A percentile compares a stretch with the other conserved stretches of the same genome.
These are phyloP conservation scores for Leuctra nigra DNA, from an alignment of 2,888 invertebrate species.

Conservation along the genomic window DNA sequence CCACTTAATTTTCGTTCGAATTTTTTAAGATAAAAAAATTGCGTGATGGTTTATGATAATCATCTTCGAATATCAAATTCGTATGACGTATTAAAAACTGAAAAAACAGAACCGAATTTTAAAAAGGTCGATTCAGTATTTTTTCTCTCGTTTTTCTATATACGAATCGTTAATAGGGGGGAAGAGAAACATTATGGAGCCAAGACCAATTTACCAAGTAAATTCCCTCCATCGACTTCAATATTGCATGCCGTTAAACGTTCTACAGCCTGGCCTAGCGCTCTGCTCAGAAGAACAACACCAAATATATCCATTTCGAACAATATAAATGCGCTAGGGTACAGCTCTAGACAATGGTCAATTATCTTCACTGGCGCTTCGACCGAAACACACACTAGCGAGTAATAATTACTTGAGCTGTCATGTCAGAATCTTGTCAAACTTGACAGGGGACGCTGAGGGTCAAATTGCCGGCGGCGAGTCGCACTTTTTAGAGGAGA, in stretches of 20 bases:
- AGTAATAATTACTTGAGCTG: conserved; percentile 24
- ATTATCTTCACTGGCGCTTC: conserved; percentile 11
- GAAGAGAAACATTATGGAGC: no score
- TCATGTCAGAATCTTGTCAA: conserved; percentile 25
- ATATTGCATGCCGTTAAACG: conserved; percentile 14
- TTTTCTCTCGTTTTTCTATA: no score
- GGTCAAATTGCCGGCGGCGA: conserved; percentile 26
- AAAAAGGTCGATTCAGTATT: no score
- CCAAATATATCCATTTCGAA: neutral
- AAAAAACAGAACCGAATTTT: no score
- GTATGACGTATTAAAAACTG: neutral
- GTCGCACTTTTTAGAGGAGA: conserved; percentile 19
- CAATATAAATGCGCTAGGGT: no score
- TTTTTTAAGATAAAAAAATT: conserved; percentile 5
- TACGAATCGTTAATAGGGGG: no score
- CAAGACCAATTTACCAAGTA: conserved; percentile 15
- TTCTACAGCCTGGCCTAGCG: neutral
- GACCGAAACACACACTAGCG: conserved; percentile 22
- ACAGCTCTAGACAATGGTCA: conserved; percentile 8
- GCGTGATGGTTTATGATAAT: conserved; percentile 3
- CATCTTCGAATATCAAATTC: neutral
- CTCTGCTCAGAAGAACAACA: no score
- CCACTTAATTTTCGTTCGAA: neutral
- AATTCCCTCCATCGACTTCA: conserved; percentile 1
- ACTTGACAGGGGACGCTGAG: conserved; percentile 31